Evolutionary conservation across 2,113 vertebrate species (phyloP), one percentile per base, ranked within the genome.

Genomic region (Thomomys bottae): DNA sequence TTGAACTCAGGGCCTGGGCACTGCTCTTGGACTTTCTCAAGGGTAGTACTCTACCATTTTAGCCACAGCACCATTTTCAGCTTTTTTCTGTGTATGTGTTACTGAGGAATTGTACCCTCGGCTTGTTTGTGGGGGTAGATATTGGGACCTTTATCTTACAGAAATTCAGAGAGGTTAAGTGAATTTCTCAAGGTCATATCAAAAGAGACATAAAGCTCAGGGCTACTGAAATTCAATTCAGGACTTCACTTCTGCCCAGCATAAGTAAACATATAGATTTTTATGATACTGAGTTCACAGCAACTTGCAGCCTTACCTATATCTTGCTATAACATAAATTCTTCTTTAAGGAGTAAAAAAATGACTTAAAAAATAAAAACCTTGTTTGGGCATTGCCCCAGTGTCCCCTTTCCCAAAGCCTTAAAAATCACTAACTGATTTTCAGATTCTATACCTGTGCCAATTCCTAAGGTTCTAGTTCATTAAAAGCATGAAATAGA

Each of bases 81-180:
- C n/a, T n/a, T n/a, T n/a, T n/a, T n/a, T n/a, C n/a, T n/a, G n/a
- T n/a, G n/a, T n/a, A n/a, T n/a, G n/a, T n/a, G n/a, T n/a, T n/a
- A n/a, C n/a, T n/a, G n/a, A n/a, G n/a, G n/a, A n/a, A n/a, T n/a
- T n/a, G n/a, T n/a, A n/a, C n/a, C n/a, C n/a, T n/a, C n/a, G n/a
- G n/a, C n/a, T n/a, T n/a, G 21, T 45, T n/a, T 67, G 38, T 76
- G 30, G 45, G 5, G 63, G 4, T 75, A 42, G 20, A 67, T 40
- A 23, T 70, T 64, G 78, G 42, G 28, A 66, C 67, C 23, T 81
- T 28, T 91, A 28, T 76, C 66, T 91, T 73, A 78, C 2, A 84
- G 38, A 93, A 38, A 77, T 66, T 94, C 79, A 30, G 76, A 91
- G 89, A 76, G 42, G 2, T 84, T 73, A 63, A 87, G 14, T 66